phyloP scores from a whole-genome alignment of 2,888 invertebrate genomes.

The Brenthis daphne region DNA sequence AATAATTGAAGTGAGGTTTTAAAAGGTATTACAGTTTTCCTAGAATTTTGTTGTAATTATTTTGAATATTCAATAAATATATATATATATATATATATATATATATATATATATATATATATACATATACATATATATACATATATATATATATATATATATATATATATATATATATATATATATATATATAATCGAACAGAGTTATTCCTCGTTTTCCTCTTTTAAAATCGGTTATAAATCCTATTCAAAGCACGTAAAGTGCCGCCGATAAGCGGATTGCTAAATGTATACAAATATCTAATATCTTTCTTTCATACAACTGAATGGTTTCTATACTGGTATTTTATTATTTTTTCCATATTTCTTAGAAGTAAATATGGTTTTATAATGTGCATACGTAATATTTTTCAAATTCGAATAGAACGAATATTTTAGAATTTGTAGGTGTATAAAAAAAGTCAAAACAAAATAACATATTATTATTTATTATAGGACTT shows the following conservation, averaged over 20 bases:
- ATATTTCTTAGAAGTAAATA: background rate
- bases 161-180: background rate
- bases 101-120: too few species aligned
- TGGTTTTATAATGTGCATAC: background rate
- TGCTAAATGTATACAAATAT: conserved; percentile 9
- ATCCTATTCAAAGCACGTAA: background rate
- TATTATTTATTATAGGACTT: too few species aligned
- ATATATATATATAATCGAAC: background rate
- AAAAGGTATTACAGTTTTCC: conserved; percentile 19
- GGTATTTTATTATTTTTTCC: background rate
- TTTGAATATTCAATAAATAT: too few species aligned
- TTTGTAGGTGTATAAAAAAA: background rate
- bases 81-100: too few species aligned
- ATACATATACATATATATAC: too few species aligned
- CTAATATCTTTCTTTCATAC: too few species aligned
- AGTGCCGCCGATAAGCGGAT: conserved; percentile 16
- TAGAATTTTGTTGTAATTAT: conserved; percentile 11
- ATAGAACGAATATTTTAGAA: background rate
- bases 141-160: too few species aligned
- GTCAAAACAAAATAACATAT: too few species aligned
- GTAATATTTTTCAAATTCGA: background rate
- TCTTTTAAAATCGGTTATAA: background rate
- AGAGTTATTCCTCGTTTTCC: too few species aligned
- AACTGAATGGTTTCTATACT: conserved; percentile 3
- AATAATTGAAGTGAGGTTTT: conserved; percentile 47